Evolutionary conservation across 2,888 invertebrate species (phyloP).

Genomic region (Ochropleura plecta): DNA sequence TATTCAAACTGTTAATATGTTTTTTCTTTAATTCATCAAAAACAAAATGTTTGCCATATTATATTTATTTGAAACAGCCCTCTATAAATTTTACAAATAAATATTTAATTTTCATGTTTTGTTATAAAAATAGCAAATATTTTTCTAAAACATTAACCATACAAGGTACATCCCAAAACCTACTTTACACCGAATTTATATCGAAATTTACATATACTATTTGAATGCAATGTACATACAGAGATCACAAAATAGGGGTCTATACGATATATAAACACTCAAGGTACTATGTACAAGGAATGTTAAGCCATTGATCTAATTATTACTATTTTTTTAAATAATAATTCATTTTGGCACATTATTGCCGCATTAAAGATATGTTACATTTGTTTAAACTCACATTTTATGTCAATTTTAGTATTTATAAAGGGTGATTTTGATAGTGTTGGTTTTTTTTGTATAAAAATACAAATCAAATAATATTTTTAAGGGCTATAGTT

Average conservation of each 20-base stretch:
- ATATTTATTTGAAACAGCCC: too few species aligned
- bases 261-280: conserved; percentile 50
- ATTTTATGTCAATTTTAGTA: conserved; percentile 53
- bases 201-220: conserved; percentile 26
- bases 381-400: conserved; percentile 64
- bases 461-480: conserved; percentile 25
- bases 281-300: conserved; percentile 66
- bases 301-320: conserved; percentile 50
- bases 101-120: not conserved
- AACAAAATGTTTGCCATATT: not conserved
- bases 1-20: not conserved
- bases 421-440: conserved; percentile 36
- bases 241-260: conserved; percentile 66
- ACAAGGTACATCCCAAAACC: not conserved
- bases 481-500: not conserved
- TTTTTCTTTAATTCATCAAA: not conserved
- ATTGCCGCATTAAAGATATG: conserved; percentile 63
- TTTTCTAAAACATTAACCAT: not conserved
- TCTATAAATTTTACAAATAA: too few species aligned
- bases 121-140: not conserved
- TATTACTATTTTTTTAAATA: not conserved
- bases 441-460: not conserved
- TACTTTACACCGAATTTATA: conserved; percentile 21
- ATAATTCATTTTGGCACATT: conserved; percentile 61
- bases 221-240: conserved; percentile 54